A percentile compares a stretch with the other conserved stretches of the same genome.
Conservation (phyloP, 2,113 vertebrate genomes). For the Gymnobelideus leadbeateri region DNA sequence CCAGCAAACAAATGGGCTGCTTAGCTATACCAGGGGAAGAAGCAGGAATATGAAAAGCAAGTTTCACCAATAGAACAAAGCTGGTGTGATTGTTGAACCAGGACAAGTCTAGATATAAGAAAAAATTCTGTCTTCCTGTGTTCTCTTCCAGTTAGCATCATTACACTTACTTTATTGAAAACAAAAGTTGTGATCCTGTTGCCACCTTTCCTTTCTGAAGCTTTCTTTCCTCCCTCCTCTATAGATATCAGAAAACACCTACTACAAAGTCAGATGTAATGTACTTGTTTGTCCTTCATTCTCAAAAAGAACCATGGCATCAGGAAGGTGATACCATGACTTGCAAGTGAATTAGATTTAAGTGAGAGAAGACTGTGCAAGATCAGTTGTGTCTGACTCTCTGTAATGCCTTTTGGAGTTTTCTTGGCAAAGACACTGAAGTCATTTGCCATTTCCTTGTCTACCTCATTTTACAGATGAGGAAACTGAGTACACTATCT, state of each 20-base stretch:
- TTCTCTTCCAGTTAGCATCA: constrained; percentile 83
- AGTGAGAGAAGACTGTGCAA: too few relatives aligned
- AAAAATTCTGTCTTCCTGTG: constrained; percentile 86
- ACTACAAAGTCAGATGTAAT: constrained; percentile 84
- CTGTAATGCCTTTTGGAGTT: too few relatives aligned
- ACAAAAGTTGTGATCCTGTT: constrained; percentile 91
- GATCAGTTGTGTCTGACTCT: too few relatives aligned
- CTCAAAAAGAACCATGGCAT: too few relatives aligned
- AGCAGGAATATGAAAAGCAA: constrained; percentile 95
- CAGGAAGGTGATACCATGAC: too few relatives aligned
- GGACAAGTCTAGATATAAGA: constrained; percentile 85
- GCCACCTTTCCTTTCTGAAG: constrained; percentile 86
- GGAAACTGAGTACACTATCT: too few relatives aligned
- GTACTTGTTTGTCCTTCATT: too few relatives aligned
- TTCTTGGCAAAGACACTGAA: too few relatives aligned
- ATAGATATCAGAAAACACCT: background rate
- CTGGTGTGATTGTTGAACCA: constrained; percentile 96
- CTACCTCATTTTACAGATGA: too few relatives aligned
- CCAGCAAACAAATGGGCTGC: background rate
- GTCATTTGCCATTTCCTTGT: too few relatives aligned
- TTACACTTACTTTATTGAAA: constrained; percentile 83
- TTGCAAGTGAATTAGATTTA: too few relatives aligned
- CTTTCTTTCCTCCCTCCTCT: constrained; percentile 56
- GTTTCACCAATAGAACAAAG: constrained; percentile 97
- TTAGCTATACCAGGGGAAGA: constrained; percentile 86